Evolutionary conservation across 2,888 invertebrate species (phyloP), one percentile per base, ranked within the genome.

Genomic region (Oithona nana): DNA sequence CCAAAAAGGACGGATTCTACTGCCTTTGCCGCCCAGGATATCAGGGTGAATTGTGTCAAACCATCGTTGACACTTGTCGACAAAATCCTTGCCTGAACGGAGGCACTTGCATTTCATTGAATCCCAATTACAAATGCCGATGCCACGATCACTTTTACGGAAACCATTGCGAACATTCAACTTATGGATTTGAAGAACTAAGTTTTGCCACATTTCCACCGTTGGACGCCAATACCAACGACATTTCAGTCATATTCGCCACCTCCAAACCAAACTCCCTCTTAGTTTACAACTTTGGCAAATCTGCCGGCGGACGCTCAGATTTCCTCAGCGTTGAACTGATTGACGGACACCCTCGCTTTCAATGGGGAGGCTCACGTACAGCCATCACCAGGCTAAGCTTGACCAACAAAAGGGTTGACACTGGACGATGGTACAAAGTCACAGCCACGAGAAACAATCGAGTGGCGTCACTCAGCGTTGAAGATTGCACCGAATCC

Each of bases 261-360:
- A 94, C 93, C 0, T 85, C 86, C 1, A 88, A 88, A 72, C 80
- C 82, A 0, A 83, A 92, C 71, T 83, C 88, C 0, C 75, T 95
- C 11, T 75, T 95, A n/a, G 76, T 92, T 0, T 95, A 93, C 73
- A 93, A 92, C 71, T 93, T 85, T 71, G 92, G 92, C 0, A 78
- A 83, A 1, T 88, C 88, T 71, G 84, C 83, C 29, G 88, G 87
- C 3, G 90, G 90, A 11, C 78, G 90, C 66, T 89, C 88, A 0
- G 90, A 92, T 73, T 95, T 94, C 71, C 82, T 95, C 48, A 89
- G 93, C 0, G 79, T 95, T 65, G 93, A 95, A 74, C 73, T 95
- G 59, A 78, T 90, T 0, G 80, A 81, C 63, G 90, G 93, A 1
- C 82, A 81, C 68, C 85, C 89, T 0, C 79, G 84, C 22, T 92